Conservation (phyloP, 2,113 vertebrate species). For the Ifrita kowaldi region DNA sequence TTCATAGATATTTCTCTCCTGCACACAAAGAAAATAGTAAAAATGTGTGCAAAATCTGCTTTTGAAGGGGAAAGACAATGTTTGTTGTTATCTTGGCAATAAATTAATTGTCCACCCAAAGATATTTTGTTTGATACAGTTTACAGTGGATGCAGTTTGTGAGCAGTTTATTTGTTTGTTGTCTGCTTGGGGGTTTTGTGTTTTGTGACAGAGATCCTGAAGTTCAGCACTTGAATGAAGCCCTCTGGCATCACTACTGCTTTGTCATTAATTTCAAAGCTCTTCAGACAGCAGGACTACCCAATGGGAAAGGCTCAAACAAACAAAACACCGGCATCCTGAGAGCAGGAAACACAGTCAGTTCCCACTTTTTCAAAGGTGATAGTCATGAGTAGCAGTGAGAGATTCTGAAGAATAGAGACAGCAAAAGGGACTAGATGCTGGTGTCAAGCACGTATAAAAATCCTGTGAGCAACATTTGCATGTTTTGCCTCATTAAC, state of each 20-base stretch:
- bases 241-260: not conserved
- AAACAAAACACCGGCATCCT: not conserved
- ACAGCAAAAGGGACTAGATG: not conserved
- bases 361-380: not conserved
- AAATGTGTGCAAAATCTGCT: not conserved
- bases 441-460: fast-evolving
- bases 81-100: not conserved
- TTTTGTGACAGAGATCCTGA: not conserved
- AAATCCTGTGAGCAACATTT: not conserved
- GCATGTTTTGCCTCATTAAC: not conserved
- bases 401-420: not conserved
- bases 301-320: not conserved
- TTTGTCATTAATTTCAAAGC: not conserved
- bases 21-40: not conserved
- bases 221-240: not conserved
- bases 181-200: not conserved
- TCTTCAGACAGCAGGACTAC: not conserved
- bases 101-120: not conserved
- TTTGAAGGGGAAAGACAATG: not conserved
- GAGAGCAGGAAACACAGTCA: not conserved
- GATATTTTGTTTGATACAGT: not conserved
- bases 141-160: not conserved
- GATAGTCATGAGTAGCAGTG: not conserved
- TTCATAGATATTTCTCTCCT: not conserved
- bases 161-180: not conserved